Base-by-base conservation (phyloP, 23 tunicate species). In the Ascidia mentula region DNA sequence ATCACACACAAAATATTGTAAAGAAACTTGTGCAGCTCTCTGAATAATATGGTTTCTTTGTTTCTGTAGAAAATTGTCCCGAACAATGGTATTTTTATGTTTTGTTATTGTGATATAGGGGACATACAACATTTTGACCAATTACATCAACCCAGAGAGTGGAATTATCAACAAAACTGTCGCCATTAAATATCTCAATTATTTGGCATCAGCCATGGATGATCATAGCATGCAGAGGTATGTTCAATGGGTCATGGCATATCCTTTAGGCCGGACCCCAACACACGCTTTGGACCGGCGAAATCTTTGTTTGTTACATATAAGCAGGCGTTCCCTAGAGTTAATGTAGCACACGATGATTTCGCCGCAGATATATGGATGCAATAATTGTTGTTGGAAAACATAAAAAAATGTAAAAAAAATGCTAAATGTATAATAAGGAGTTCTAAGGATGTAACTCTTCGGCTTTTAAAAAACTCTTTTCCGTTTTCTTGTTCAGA, bases 201-300 rank as follows among this genome's bases (percentile, higher is more conserved):
- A 60, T 45, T 31, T 86, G 61, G 84, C 72, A 31, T 46, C 79
- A 60, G 26, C 84, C 6, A 39, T 86, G 0, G 13, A 31, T 40
- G 37, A 70, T 34, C 69, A 82, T 18, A 86, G 84, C 78, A 86
- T 86, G 90, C 90, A 86, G 45, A 79, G 90, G 90, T 86, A 33
- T 5, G 4, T 26, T 28, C 24, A 53, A 59, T 69, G 6, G 40
- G 13, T n/a, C 40, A 18, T n/a, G 30, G 24, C 26, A 18, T 17
- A 17, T 12, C 20, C 72, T 26, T 69, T 42, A 9, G 12, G 12
- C 12, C 15, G 53, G 15, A 12, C 53, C 53, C 53, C 12, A 42
- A 42, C 15, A 42, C 53, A 42, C 53, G n/a, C n/a, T n/a, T n/a
- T n/a, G n/a, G n/a, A n/a, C n/a, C n/a, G n/a, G n/a, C n/a, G n/a